phyloP scores from a whole-genome alignment of 2,797 vertebrate species.

The Pempheris klunzingeri region DNA sequence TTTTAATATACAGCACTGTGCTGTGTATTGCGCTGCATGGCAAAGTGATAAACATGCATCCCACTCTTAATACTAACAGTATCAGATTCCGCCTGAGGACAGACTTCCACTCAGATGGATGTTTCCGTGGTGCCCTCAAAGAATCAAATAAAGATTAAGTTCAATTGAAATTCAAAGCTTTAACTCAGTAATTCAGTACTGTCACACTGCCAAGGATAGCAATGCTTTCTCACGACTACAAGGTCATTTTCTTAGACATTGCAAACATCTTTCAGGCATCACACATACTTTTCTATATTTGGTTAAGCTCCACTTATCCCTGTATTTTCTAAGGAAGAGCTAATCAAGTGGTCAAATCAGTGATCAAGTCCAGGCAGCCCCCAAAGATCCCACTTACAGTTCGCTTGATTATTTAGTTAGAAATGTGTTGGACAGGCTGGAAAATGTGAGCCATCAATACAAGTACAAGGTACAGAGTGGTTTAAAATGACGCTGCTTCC shows the following conservation, averaged over 20 bases:
- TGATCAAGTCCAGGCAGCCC: neutral
- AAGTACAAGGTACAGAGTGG: neutral
- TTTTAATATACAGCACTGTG: neutral
- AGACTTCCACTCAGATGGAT: neutral
- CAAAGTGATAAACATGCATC: conserved; percentile 14
- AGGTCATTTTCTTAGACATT: conserved; percentile 41
- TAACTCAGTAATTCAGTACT: neutral
- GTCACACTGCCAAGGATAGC: conserved; percentile 32
- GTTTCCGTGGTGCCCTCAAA: conserved; percentile 14
- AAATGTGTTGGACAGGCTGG: neutral
- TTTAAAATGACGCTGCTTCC: neutral
- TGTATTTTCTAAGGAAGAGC: neutral
- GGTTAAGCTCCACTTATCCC: conserved; percentile 26
- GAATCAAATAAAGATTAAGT: conserved; percentile 9
- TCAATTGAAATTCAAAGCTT: neutral
- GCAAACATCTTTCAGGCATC: conserved; percentile 16
- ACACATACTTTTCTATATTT: conserved; percentile 48
- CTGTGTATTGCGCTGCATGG: conserved; percentile 16
- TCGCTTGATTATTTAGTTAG: neutral
- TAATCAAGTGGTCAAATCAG: neutral
- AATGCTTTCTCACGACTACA: conserved; percentile 33
- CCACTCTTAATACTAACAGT: conserved; percentile 18
- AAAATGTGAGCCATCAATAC: neutral
- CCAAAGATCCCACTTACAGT: neutral
- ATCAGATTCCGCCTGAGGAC: conserved; percentile 15